Percentiles rank a stretch among this genome's conserved stretches.
Evolutionary conservation across 2,113 vertebrate genomes (phyloP).

Genomic region (Albula goreensis): DNA sequence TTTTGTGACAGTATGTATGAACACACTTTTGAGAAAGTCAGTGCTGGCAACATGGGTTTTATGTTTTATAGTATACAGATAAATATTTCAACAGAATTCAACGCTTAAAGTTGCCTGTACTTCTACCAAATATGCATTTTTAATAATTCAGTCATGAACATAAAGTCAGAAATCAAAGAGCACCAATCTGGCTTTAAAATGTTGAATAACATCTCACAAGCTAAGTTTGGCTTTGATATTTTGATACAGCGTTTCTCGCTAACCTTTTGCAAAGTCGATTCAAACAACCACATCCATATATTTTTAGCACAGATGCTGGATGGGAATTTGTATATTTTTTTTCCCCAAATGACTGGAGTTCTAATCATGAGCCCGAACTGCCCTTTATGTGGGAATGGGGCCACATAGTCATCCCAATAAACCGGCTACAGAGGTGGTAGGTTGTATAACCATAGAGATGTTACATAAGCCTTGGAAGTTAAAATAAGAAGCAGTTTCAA

Average conservation of each 20-base stretch:
- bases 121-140: background rate
- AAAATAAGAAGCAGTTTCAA: background rate
- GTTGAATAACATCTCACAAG: background rate
- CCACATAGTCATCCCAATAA: constrained; percentile 1
- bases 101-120: background rate
- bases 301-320: background rate
- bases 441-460: constrained; percentile 15
- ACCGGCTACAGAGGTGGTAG: constrained; percentile 5
- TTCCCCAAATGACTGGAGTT: background rate
- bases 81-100: background rate
- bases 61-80: too few species aligned
- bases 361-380: background rate
- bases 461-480: background rate
- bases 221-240: constrained; percentile 10
- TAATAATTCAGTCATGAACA: background rate
- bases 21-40: too few species aligned
- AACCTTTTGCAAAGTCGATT: background rate
- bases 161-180: background rate
- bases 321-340: constrained; percentile 9
- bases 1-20: background rate
- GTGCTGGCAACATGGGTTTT: too few species aligned
- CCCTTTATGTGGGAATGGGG: constrained; percentile 19
- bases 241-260: background rate
- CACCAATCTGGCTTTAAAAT: background rate
- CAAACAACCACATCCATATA: background rate